A percentile compares a stretch with the other conserved stretches of the same genome.
These are phyloP conservation scores for Hippocampus barbouri DNA, from an alignment of 2,113 vertebrate genomes.

Conservation along the genomic window DNA sequence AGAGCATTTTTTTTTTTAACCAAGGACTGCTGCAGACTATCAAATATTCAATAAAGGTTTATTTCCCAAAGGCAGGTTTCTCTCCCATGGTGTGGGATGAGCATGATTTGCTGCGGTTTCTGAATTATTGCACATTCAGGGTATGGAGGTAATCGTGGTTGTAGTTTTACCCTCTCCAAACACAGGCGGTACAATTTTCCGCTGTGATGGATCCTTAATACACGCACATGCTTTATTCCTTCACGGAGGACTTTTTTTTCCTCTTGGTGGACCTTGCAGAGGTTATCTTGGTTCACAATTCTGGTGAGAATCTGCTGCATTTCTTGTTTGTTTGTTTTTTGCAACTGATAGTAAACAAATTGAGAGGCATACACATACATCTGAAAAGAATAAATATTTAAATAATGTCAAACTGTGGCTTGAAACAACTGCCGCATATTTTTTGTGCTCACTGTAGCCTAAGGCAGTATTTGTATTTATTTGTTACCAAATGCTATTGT, in stretches of 20 bases:
- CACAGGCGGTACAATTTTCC: not conserved
- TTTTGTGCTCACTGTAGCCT: not conserved
- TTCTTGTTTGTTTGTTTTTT: not conserved
- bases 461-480: too few species aligned
- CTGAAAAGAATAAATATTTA: not conserved
- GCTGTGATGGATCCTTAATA: not conserved
- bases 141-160: not conserved
- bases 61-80: slow-evolving; percentile 28
- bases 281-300: not conserved
- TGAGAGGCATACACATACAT: not conserved
- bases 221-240: not conserved
- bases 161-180: not conserved
- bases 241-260: not conserved
- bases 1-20: slow-evolving; percentile 7
- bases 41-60: slow-evolving; percentile 29
- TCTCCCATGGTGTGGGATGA: slow-evolving; percentile 16
- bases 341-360: not conserved
- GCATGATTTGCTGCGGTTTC: slow-evolving; percentile 9
- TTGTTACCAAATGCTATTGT: too few species aligned
- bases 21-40: slow-evolving; percentile 9
- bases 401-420: not conserved
- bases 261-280: not conserved
- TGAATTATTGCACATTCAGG: not conserved
- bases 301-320: not conserved
- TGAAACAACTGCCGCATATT: not conserved